Conservation (phyloP, 1,140 invertebrate genomes). For the Mizuhopecten yessoensis region DNA sequence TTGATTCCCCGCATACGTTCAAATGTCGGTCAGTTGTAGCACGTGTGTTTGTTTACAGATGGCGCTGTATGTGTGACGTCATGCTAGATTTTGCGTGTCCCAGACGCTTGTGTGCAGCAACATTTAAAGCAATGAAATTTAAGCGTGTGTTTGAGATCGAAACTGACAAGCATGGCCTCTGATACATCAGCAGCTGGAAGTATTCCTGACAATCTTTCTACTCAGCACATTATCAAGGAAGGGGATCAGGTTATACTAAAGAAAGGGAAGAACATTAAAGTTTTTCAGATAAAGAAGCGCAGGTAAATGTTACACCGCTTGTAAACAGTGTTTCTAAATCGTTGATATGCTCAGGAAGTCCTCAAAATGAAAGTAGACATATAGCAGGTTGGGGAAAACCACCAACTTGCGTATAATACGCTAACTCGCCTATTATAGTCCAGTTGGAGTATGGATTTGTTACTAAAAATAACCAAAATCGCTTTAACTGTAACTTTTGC, state of each 20-base stretch:
- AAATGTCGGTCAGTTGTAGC: slow-evolving; percentile 16
- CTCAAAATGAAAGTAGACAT: background rate
- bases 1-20: slow-evolving; percentile 27
- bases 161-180: background rate
- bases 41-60: slow-evolving; percentile 52
- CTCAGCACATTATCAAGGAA: slow-evolving; percentile 63
- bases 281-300: slow-evolving; percentile 75
- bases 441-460: no score
- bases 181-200: background rate
- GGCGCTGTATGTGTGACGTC: background rate
- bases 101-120: background rate
- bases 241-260: slow-evolving; percentile 75
- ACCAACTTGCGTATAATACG: no score
- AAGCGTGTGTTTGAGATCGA: background rate
- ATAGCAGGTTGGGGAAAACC: no score
- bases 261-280: slow-evolving; percentile 69
- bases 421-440: no score
- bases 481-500: no score
- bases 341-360: no score
- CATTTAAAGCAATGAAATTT: background rate
- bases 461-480: no score
- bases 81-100: background rate
- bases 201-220: background rate
- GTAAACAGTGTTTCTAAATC: no score
- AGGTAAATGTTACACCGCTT: slow-evolving; percentile 58